A percentile compares a stretch with the other conserved stretches of the same genome.
phyloP scores from a whole-genome alignment of 37 sponge, comb jelly and placozoan species.

The Spongilla lacustris region DNA sequence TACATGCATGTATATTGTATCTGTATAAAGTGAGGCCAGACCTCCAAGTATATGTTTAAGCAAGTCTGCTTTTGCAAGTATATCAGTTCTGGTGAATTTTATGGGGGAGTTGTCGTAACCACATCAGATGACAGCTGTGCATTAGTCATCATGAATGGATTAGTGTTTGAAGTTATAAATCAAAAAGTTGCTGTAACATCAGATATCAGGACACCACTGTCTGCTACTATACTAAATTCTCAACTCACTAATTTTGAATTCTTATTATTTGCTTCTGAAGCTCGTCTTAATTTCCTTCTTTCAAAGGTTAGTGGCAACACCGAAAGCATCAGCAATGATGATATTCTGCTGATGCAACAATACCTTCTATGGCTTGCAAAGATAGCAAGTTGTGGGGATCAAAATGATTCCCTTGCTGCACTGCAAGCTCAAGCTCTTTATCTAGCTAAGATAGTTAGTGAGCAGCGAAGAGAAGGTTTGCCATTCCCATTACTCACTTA shows the following conservation, averaged over 20 bases:
- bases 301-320: background rate
- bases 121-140: no score
- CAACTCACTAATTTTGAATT: conserved; percentile 6
- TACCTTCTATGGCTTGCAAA: no score
- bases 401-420: background rate
- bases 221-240: background rate
- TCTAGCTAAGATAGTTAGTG: background rate
- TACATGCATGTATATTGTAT: no score
- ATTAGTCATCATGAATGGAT: no score
- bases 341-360: background rate
- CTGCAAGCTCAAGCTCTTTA: background rate
- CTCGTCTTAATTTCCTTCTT: background rate
- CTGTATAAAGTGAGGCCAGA: no score
- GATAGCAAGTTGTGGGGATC: no score
- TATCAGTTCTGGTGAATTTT: no score
- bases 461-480: background rate
- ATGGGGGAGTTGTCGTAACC: no score
- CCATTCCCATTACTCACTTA: conserved; percentile 14
- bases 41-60: no score
- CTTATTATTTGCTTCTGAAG: background rate
- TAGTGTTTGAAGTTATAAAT: no score
- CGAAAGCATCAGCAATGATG: background rate
- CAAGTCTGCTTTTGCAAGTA: no score
- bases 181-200: background rate
- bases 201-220: background rate